phyloP scores from a whole-genome alignment of 2,888 invertebrate species.

The Chalcosyrphus nemorum region DNA sequence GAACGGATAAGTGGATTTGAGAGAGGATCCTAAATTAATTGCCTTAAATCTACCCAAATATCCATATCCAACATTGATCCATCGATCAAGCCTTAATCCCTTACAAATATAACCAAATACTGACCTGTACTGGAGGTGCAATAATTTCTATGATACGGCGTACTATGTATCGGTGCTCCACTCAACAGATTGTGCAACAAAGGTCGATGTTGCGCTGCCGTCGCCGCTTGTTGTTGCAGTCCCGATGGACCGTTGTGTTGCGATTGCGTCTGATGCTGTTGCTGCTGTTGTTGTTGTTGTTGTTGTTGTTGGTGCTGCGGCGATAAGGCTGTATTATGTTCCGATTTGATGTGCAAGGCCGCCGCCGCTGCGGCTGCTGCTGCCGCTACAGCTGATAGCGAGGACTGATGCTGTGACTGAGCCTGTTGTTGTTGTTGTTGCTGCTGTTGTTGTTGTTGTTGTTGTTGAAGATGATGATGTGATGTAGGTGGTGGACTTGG shows the following conservation, averaged over 20 bases:
- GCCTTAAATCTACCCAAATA: no score
- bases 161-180: conserved; percentile 81
- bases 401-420: conserved; percentile 75
- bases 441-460: conserved; percentile 77
- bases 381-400: conserved; percentile 72
- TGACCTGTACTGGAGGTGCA: conserved; percentile 82
- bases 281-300: conserved; percentile 76
- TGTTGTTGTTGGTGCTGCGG: conserved; percentile 78
- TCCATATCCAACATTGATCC: no score
- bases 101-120: no score
- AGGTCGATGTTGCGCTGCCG: conserved; percentile 80
- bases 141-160: conserved; percentile 82
- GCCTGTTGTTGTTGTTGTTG: conserved; percentile 76
- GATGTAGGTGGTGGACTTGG: conserved; percentile 81
- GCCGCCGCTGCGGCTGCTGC: conserved; percentile 75
- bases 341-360: conserved; percentile 80
- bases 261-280: conserved; percentile 74
- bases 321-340: conserved; percentile 79
- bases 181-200: conserved; percentile 81
- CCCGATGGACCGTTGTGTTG: conserved; percentile 69
- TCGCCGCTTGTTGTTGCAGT: conserved; percentile 79
- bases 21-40: no score
- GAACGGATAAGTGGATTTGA: no score
- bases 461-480: conserved; percentile 77
- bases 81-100: no score